Base-by-base conservation (phyloP, 2,888 invertebrate genomes). In the Lysandra bellargus region DNA sequence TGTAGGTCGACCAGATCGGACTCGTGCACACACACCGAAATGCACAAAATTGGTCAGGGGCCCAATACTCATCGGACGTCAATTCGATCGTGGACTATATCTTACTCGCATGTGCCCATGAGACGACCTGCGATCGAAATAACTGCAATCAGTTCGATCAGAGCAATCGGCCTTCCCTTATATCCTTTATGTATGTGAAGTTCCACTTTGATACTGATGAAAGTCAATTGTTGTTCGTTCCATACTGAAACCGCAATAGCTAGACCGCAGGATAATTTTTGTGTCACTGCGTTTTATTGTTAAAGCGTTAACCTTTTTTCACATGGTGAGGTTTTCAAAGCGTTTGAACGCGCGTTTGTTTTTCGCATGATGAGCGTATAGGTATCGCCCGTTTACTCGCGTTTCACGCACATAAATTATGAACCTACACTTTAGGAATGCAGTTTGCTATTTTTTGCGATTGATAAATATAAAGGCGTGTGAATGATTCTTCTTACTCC, bases 291-390 rank as follows among this genome's bases (percentile, higher is more conserved):
- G 69, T 37, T 64, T 7, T 30, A 64, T 30, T 69, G 33, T 69
- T 37, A 61, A 23, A 61, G 69, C 33, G 37, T 37, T 69, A 37
- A 1, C 17, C 12, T 69, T 17, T 69, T 33, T 69, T 37, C 69
- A 69, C 69, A 69, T 17, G 33, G 33, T 17, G 33, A 69, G 33
- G 33, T 37, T 69, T 69, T 69, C 12, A 33, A 37, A 12, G 69
- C 69, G 33, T 14, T 69, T 69, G 33, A 30, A 37, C 69, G 33
- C 69, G 69, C 69, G 37, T 69, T 64, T 64, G 64, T 64, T 37
- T 33, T 69, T 37, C 69, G 30, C 69, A 69, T 37, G 14, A 37
- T 69, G 17, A 37, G 17, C 69, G 33, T 14, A 30, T 7, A 61
- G 33, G 14, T 33, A 9, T 12, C 33, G 30, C 64, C 23, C 12